A percentile compares a stretch with the other conserved stretches of the same genome.
Evolutionary conservation across 2,888 invertebrate genomes (phyloP).

Genomic region (Brenthis ino): DNA sequence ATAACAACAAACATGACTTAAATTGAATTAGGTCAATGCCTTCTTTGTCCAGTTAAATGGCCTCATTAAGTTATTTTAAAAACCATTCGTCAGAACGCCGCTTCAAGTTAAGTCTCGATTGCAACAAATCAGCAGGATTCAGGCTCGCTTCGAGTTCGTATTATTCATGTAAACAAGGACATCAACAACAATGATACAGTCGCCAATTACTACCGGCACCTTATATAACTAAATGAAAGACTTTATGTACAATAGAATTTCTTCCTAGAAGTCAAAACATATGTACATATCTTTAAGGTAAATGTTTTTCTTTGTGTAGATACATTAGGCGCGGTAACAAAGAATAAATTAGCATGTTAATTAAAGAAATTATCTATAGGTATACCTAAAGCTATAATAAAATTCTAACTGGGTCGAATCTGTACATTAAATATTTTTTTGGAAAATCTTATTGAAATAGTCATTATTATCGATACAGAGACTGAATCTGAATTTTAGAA

Average conservation of each 20-base stretch:
- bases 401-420: no score
- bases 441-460: no score
- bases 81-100: slow-evolving; percentile 27
- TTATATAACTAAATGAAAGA: slow-evolving; percentile 5
- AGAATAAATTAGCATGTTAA: not conserved
- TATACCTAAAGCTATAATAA: no score
- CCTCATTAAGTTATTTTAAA: slow-evolving; percentile 37
- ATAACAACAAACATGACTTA: slow-evolving; percentile 29
- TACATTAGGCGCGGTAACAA: not conserved
- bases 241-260: not conserved
- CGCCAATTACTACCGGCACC: slow-evolving; percentile 5
- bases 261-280: not conserved
- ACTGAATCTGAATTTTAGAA: no score
- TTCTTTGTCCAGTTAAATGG: slow-evolving; percentile 34
- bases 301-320: not conserved
- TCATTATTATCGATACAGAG: no score
- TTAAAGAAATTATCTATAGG: no score
- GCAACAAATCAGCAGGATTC: slow-evolving; percentile 30
- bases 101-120: slow-evolving; percentile 25
- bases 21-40: slow-evolving; percentile 35
- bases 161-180: slow-evolving; percentile 29
- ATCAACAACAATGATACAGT: slow-evolving; percentile 28
- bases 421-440: no score
- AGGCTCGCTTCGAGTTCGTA: slow-evolving; percentile 9
- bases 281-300: not conserved